Conservation (phyloP, 1,140 invertebrate genomes). For the Meloidogyne floridensis region DNA sequence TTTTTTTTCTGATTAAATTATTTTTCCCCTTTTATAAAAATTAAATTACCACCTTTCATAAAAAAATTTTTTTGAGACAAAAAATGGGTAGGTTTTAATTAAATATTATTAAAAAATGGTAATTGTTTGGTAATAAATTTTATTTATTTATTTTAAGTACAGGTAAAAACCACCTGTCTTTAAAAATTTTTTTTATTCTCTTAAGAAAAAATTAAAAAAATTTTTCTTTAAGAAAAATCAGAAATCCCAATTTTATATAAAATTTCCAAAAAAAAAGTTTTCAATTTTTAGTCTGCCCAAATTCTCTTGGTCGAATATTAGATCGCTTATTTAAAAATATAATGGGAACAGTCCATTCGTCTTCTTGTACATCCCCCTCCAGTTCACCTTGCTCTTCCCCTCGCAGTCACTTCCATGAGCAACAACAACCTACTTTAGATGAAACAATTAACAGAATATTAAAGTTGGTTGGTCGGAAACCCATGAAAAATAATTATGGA, state of each 20-base stretch:
- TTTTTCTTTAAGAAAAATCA: no score
- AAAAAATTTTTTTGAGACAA: neutral
- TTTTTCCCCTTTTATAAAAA: neutral
- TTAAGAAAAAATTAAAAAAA: no score
- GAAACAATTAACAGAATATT: constrained; percentile 21
- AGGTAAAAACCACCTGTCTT: neutral
- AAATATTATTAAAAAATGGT: neutral
- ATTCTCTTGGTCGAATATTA: constrained; percentile 7
- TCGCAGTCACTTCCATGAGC: neutral
- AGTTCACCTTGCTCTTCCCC: constrained; percentile 26
- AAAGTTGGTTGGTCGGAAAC: constrained; percentile 21
- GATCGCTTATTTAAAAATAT: constrained; percentile 10
- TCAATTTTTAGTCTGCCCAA: constrained; percentile 15
- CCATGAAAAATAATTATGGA: constrained; percentile 45
- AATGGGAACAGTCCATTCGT: constrained; percentile 27
- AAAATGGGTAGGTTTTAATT: neutral
- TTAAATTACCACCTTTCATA: neutral
- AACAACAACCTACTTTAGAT: constrained; percentile 17
- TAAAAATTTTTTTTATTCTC: neutral
- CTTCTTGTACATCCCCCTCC: constrained; percentile 24
- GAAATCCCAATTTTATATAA: no score
- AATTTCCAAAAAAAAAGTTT: no score
- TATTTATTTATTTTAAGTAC: neutral
- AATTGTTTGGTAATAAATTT: neutral
- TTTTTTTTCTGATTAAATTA: neutral